phyloP scores from a whole-genome alignment of 2,113 vertebrate species.

The Nasalis larvatus region DNA sequence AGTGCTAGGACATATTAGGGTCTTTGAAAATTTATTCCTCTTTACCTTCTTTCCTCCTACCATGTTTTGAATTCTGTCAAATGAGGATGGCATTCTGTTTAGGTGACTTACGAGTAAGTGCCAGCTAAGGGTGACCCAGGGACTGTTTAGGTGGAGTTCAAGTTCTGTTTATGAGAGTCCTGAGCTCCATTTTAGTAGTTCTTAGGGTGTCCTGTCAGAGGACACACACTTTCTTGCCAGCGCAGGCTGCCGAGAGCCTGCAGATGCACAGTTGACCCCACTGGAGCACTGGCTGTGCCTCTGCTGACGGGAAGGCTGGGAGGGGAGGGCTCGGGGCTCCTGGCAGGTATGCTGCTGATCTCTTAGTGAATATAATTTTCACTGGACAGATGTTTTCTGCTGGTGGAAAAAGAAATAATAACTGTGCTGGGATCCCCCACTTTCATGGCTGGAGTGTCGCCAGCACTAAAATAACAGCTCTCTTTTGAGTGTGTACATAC shows the following conservation, averaged over 20 bases:
- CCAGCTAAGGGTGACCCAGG: background rate
- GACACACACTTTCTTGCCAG: background rate
- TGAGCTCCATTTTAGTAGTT: background rate
- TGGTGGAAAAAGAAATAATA: conserved; percentile 65
- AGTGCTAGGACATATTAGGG: background rate
- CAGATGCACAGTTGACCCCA: background rate
- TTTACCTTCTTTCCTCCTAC: background rate
- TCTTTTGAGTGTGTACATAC: background rate
- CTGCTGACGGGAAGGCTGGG: background rate
- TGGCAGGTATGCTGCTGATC: background rate
- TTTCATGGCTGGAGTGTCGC: conserved; percentile 1
- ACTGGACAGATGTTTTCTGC: conserved; percentile 60
- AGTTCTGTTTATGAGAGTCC: background rate
- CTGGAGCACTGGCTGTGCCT: background rate
- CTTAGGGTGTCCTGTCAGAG: background rate
- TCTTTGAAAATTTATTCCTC: background rate
- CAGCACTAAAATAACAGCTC: conserved; percentile 36
- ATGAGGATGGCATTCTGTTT: background rate
- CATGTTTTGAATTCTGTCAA: background rate
- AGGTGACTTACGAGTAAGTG: background rate
- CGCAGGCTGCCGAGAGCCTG: background rate
- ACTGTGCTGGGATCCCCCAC: conserved; percentile 10
- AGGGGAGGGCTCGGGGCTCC: background rate
- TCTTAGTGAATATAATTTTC: conserved; percentile 41
- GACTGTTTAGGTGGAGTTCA: background rate